Conservation (phyloP, 1,140 invertebrate genomes). For the Sitobion miscanthi region DNA sequence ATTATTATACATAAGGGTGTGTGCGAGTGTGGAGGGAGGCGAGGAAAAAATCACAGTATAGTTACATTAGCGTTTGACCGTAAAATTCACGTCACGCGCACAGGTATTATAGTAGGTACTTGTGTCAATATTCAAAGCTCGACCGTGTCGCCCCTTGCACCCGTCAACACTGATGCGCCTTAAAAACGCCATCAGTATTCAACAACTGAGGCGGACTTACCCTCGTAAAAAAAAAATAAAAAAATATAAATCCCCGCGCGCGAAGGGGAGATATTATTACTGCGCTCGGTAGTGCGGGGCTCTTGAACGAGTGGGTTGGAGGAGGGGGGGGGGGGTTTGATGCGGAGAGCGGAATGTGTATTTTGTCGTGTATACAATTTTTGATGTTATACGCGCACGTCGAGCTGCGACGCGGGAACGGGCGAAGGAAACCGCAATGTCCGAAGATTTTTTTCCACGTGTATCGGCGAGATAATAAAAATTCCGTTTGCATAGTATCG, state of each 20-base stretch:
- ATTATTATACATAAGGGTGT: not conserved
- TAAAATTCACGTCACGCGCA: conserved; percentile 50
- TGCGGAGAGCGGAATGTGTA: not conserved
- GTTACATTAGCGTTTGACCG: conserved; percentile 5
- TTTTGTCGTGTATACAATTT: not conserved
- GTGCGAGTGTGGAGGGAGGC: no score
- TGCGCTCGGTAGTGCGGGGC: no score
- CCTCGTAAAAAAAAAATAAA: not conserved
- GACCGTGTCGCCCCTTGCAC: not conserved
- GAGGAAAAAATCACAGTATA: not conserved
- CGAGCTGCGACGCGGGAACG: not conserved
- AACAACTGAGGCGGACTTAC: not conserved
- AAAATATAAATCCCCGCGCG: not conserved
- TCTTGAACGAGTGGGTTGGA: no score
- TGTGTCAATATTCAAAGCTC: conserved; percentile 54
- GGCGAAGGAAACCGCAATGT: not conserved
- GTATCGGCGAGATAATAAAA: not conserved
- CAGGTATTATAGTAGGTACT: conserved; percentile 29
- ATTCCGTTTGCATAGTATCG: conserved; percentile 38
- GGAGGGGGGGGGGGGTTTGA: no score
- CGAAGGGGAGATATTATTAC: not conserved
- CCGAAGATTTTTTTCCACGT: not conserved
- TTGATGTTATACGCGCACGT: not conserved
- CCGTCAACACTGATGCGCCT: conserved; percentile 22
- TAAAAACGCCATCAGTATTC: conserved; percentile 50